These are phyloP conservation scores for Ophioderma brevispina DNA, from an alignment of 35 echinoderm and acorn worm species.

Conservation along the genomic window DNA sequence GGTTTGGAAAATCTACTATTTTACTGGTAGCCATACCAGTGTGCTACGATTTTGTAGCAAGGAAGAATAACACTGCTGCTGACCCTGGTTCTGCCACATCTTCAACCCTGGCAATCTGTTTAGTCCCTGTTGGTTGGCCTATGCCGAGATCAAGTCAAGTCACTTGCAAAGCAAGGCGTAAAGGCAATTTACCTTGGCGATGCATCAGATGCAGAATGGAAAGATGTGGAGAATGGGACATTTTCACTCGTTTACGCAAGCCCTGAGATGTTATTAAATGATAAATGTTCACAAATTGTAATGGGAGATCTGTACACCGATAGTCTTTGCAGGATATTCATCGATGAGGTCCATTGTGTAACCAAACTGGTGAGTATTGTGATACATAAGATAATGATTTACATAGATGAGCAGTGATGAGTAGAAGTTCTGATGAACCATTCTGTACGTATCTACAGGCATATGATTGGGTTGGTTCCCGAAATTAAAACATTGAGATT, in stretches of 20 bases:
- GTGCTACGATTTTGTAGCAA: neutral
- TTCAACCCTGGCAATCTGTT: neutral
- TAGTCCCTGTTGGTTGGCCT: neutral
- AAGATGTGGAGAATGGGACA: neutral
- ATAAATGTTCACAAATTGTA: neutral
- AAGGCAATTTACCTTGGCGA: neutral
- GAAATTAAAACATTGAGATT: too few relatives aligned
- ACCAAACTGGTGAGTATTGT: too few relatives aligned
- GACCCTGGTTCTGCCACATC: neutral
- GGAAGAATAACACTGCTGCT: neutral
- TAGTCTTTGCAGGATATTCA: neutral
- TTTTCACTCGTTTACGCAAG: neutral
- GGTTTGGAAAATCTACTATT: neutral
- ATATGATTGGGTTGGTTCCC: too few relatives aligned
- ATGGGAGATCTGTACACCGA: neutral
- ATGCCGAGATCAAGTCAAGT: neutral
- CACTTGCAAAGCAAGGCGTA: neutral
- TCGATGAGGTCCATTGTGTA: neutral
- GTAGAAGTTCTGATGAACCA: too few relatives aligned
- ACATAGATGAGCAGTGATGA: too few relatives aligned
- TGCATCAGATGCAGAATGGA: neutral
- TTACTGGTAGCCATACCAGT: neutral
- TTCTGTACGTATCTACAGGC: too few relatives aligned
- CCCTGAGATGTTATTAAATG: neutral
- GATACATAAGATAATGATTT: too few relatives aligned